Conservation (phyloP, 2,113 vertebrate genomes). For the Pardalotus punctatus region DNA sequence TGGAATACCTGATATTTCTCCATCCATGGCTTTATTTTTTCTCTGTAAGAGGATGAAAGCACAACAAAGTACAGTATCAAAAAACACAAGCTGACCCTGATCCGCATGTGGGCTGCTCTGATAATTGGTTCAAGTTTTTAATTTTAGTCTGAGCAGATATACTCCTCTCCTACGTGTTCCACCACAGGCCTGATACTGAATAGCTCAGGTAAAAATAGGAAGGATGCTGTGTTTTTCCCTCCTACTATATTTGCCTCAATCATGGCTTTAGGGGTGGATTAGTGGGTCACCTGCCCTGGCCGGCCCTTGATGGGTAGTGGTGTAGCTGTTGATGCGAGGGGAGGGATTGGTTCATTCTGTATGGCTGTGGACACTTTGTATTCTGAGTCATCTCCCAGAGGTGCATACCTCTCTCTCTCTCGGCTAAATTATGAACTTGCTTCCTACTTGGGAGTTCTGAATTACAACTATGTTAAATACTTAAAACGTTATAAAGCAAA, state of each 20-base stretch:
- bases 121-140: neutral
- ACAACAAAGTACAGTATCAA: neutral
- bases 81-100: neutral
- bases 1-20: neutral
- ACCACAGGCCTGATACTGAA: neutral
- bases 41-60: neutral
- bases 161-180: neutral
- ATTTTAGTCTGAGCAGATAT: neutral
- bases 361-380: neutral
- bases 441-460: conserved; percentile 26
- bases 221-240: neutral
- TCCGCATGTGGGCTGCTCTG: neutral
- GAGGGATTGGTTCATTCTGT: neutral
- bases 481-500: conserved; percentile 6
- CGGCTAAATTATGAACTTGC: neutral
- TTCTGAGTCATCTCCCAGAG: neutral
- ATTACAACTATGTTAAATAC: neutral
- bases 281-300: neutral
- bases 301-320: neutral
- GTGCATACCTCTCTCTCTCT: neutral
- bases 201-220: neutral
- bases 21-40: neutral
- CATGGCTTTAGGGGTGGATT: neutral
- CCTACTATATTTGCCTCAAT: neutral
- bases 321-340: neutral